phyloP scores from a whole-genome alignment of 1,140 invertebrate species.

The Tetragonula clypearis region DNA sequence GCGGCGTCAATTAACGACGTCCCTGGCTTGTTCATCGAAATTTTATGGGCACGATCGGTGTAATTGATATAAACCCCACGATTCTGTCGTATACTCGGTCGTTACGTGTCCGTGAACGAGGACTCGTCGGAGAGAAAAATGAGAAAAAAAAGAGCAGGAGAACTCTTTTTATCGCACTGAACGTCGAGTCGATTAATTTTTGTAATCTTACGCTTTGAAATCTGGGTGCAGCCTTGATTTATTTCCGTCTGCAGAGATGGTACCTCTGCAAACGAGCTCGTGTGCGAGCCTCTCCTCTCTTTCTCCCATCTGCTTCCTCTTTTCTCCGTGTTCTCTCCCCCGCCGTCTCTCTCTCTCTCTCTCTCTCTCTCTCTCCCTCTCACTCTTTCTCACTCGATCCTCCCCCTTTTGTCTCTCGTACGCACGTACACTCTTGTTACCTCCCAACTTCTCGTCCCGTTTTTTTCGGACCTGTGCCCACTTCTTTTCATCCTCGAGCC shows the following conservation, averaged over 20 bases:
- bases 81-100: neutral
- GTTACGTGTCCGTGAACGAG: slow-evolving; percentile 17
- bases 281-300: slow-evolving; percentile 36
- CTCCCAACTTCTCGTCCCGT: slow-evolving; percentile 8
- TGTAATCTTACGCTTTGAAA: slow-evolving; percentile 70
- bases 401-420: slow-evolving; percentile 22
- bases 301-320: neutral
- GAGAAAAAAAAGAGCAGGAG: neutral
- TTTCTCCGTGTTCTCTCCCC: too few species aligned
- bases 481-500: slow-evolving; percentile 30
- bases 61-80: slow-evolving; percentile 65
- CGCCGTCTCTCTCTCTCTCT: too few species aligned
- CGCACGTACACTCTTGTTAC: slow-evolving; percentile 16
- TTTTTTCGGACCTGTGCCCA: slow-evolving; percentile 14
- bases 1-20: slow-evolving; percentile 58
- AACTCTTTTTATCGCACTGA: slow-evolving; percentile 62
- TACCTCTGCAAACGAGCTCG: slow-evolving; percentile 60
- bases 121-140: neutral
- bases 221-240: slow-evolving; percentile 72
- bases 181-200: slow-evolving; percentile 70
- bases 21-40: slow-evolving; percentile 58
- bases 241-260: slow-evolving; percentile 61
- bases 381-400: slow-evolving; percentile 1
- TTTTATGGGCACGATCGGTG: slow-evolving; percentile 65
- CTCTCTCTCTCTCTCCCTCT: too few species aligned